Conservation (phyloP, 2,888 invertebrate genomes). For the Cantharis nigra region DNA sequence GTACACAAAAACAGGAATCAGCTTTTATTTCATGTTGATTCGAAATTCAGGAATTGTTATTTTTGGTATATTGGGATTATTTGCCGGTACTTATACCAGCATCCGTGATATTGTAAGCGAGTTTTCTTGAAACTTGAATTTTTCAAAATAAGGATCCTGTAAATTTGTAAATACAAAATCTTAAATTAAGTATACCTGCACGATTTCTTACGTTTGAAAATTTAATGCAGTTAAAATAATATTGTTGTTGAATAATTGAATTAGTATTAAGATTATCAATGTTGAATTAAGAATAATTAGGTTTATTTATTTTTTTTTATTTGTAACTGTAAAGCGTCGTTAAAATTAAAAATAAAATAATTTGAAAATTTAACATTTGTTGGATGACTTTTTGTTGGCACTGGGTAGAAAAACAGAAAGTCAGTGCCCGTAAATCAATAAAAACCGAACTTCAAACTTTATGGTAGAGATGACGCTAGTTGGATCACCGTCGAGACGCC, state of each 20-base stretch:
- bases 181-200: background rate
- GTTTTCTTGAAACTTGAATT: conserved; percentile 37
- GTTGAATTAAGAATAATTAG: background rate
- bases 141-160: background rate
- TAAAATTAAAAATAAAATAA: background rate
- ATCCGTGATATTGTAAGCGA: conserved; percentile 62
- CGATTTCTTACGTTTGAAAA: background rate
- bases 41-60: conserved; percentile 63
- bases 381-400: background rate
- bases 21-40: conserved; percentile 52
- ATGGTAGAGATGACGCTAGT: background rate
- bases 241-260: background rate
- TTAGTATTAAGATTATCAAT: background rate
- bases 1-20: conserved; percentile 64
- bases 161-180: background rate
- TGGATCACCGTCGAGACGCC: background rate
- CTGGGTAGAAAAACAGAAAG: background rate
- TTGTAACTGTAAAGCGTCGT: background rate
- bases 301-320: background rate
- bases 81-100: conserved; percentile 70
- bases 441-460: background rate
- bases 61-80: conserved; percentile 66
- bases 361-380: background rate
- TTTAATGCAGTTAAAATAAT: background rate
- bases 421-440: background rate